Conservation (phyloP, 2,797 vertebrate genomes). For the Avahi laniger region DNA sequence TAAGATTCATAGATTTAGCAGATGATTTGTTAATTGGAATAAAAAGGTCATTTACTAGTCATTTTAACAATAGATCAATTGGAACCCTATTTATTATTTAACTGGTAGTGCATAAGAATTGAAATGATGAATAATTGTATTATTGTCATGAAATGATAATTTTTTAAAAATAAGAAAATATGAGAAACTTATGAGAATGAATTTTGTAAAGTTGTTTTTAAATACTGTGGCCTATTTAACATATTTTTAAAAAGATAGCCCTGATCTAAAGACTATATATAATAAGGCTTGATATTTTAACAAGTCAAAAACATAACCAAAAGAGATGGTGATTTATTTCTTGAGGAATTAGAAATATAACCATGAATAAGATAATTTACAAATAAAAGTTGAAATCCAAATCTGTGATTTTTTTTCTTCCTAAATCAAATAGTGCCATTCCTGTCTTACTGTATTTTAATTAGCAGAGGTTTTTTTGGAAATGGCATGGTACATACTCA, state of each 20-base stretch:
- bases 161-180: conserved; percentile 55
- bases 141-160: conserved; percentile 75
- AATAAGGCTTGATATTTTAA: conserved; percentile 39
- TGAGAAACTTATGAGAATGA: conserved; percentile 37
- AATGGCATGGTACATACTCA: conserved; percentile 66
- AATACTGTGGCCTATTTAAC: conserved; percentile 16
- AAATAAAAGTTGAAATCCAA: conserved; percentile 69
- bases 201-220: not conserved
- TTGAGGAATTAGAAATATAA: conserved; percentile 19
- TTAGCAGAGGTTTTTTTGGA: conserved; percentile 70
- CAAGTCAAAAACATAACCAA: conserved; percentile 38
- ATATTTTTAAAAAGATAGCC: not conserved
- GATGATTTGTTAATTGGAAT: conserved; percentile 99
- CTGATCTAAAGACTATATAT: not conserved
- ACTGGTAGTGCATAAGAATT: conserved; percentile 84
- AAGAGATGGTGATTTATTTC: not conserved
- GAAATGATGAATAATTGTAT: conserved; percentile 83
- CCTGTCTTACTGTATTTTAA: conserved; percentile 75
- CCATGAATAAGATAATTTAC: conserved; percentile 35
- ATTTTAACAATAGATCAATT: conserved; percentile 98
- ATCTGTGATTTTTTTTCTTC: conserved; percentile 64
- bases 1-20: conserved; percentile 99
- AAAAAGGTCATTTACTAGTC: conserved; percentile 98
- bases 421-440: conserved; percentile 64
- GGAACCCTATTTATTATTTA: conserved; percentile 97